Percentiles rank a stretch among this genome's conserved stretches.
These are phyloP conservation scores for Plebejus melissa DNA, from an alignment of 2,888 invertebrate species.

Conservation along the genomic window DNA sequence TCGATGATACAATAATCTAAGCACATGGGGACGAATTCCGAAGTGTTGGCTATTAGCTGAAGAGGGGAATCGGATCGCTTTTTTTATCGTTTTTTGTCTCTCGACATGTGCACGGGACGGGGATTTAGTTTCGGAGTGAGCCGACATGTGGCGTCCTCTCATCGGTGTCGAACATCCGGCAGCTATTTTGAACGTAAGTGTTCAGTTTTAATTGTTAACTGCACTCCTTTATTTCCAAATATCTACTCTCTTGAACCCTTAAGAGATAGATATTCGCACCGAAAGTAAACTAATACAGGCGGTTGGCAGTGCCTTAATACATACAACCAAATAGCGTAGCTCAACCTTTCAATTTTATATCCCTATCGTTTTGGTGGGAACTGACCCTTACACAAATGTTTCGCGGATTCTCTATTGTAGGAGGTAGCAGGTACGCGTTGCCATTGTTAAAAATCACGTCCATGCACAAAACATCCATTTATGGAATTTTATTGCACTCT, in stretches of 20 bases:
- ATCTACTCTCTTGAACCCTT: not conserved
- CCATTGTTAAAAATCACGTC: not conserved
- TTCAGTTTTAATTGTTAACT: conserved; percentile 16
- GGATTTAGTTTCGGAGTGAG: conserved; percentile 34
- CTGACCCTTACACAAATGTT: not conserved
- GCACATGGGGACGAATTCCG: not conserved
- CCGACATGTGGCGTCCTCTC: conserved; percentile 43
- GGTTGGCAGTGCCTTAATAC: too few species aligned
- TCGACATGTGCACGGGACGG: conserved; percentile 39
- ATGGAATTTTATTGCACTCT: not conserved
- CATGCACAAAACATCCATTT: not conserved
- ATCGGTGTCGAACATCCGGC: conserved; percentile 41
- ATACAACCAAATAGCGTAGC: too few species aligned
- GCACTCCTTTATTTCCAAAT: not conserved
- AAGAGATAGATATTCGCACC: too few species aligned
- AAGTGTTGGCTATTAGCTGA: conserved; percentile 14
- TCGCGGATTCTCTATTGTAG: not conserved
- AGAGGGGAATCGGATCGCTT: conserved; percentile 25
- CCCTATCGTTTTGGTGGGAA: not conserved
- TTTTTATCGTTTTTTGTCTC: conserved; percentile 28
- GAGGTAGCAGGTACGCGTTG: not conserved
- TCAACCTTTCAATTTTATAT: not conserved
- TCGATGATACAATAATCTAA: not conserved
- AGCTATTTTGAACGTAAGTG: conserved; percentile 33
- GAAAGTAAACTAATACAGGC: too few species aligned